These are phyloP conservation scores for Cassiopea andromeda DNA, from an alignment of 30 jellyfish, hydroid and myxozoan species.

Conservation along the genomic window DNA sequence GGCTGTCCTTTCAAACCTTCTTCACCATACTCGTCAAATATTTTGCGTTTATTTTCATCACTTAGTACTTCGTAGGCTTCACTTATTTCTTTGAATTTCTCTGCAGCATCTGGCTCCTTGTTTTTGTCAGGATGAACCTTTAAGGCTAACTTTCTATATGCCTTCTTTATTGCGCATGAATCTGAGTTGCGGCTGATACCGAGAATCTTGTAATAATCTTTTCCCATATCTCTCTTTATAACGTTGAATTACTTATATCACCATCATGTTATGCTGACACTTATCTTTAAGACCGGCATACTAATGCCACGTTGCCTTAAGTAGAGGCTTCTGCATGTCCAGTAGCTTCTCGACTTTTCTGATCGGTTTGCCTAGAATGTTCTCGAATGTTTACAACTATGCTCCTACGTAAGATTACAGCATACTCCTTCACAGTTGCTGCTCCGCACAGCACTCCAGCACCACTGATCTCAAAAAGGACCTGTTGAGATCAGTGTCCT, in stretches of 20 bases:
- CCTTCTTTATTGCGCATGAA: conserved; percentile 89
- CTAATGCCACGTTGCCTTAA: background rate
- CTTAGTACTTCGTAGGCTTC: conserved; percentile 97
- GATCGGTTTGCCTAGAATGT: background rate
- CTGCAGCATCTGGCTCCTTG: conserved; percentile 93
- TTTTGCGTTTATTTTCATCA: conserved; percentile 74
- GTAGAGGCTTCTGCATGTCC: too few species aligned
- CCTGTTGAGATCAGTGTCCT: too few species aligned
- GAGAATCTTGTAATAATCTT: conserved; percentile 82
- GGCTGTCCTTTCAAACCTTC: conserved; percentile 88
- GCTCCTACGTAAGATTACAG: background rate
- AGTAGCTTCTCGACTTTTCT: background rate
- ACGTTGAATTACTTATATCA: background rate
- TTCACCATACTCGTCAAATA: conserved; percentile 88
- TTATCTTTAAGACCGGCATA: background rate
- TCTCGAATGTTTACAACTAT: background rate
- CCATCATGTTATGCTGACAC: background rate
- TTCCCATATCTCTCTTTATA: conserved; percentile 64
- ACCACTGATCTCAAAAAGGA: background rate
- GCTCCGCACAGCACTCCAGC: background rate
- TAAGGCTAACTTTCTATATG: conserved; percentile 93
- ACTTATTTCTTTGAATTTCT: conserved; percentile 90
- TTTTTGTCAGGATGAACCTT: conserved; percentile 97
- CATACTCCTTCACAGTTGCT: background rate
- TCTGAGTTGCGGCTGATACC: conserved; percentile 85